Evolutionary conservation across 2,888 invertebrate species (phyloP).

Genomic region (Crocallis elinguaria): DNA sequence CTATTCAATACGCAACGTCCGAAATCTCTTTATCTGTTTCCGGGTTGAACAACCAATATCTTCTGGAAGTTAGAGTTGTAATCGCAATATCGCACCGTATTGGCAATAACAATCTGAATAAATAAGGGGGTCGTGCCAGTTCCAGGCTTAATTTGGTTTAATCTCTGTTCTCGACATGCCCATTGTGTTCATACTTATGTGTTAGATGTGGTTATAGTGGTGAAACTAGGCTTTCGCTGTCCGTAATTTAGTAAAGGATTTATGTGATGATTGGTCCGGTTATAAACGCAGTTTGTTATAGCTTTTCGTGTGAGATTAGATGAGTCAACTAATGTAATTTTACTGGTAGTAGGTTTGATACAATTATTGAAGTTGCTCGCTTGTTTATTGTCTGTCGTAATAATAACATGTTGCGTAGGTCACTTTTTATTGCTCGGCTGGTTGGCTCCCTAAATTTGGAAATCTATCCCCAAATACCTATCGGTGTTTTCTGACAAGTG

Average conservation of each 20-base stretch:
- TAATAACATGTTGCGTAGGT: no score
- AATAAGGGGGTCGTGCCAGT: constrained; percentile 20
- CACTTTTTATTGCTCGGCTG: no score
- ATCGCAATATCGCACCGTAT: constrained; percentile 25
- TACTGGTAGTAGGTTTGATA: no score
- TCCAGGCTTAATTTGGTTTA: constrained; percentile 22
- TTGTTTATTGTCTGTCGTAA: no score
- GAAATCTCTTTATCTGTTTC: constrained; percentile 19
- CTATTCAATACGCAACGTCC: constrained; percentile 10
- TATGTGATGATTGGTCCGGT: not conserved
- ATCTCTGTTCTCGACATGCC: constrained; percentile 11
- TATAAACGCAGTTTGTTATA: no score
- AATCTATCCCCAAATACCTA: no score
- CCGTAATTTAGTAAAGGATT: not conserved
- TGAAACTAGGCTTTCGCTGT: not conserved
- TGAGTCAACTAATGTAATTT: no score
- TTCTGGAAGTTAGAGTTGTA: constrained; percentile 24
- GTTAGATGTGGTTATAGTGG: not conserved
- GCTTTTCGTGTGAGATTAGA: no score
- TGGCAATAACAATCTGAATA: constrained; percentile 27
- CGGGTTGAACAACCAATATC: constrained; percentile 14
- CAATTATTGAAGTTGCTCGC: no score
- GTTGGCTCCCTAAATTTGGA: no score
- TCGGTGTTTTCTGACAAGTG: no score
- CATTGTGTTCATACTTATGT: constrained; percentile 4